phyloP scores from a whole-genome alignment of 2,888 invertebrate genomes.

The Drosophila mimica region DNA sequence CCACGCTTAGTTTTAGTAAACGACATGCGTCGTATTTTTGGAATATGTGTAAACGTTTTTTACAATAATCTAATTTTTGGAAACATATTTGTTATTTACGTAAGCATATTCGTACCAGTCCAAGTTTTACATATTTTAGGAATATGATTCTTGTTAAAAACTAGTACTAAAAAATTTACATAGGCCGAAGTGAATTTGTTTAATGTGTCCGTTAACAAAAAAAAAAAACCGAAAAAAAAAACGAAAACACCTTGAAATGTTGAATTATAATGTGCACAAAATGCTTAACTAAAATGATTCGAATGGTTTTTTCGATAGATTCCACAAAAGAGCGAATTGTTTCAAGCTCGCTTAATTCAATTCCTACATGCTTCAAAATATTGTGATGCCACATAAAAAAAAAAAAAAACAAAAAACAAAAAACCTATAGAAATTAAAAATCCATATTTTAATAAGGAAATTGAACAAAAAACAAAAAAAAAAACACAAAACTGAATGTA shows the following conservation, averaged over 20 bases:
- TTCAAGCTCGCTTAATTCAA: conserved; percentile 33
- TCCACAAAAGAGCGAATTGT: conserved; percentile 32
- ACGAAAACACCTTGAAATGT: conserved; percentile 28
- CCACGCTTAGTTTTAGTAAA: conserved; percentile 23
- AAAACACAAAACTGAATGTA: conserved; percentile 25
- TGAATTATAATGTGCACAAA: conserved; percentile 44
- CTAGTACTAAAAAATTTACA: conserved; percentile 21
- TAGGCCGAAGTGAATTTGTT: conserved; percentile 20
- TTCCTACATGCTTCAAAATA: conserved; percentile 57
- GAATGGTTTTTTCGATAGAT: conserved; percentile 47
- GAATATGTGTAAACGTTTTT: conserved; percentile 25
- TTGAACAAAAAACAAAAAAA: conserved; percentile 12
- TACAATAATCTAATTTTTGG: conserved; percentile 46
- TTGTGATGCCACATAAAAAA: conserved; percentile 59
- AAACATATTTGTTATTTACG: conserved; percentile 48
- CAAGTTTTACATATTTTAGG: conserved; percentile 67
- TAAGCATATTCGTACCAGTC: conserved; percentile 50
- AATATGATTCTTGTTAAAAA: conserved; percentile 50
- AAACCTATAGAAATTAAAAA: conserved; percentile 39
- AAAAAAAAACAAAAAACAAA: not conserved
- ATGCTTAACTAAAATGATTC: conserved; percentile 23
- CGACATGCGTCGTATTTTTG: conserved; percentile 26
- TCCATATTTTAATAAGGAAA: conserved; percentile 66
- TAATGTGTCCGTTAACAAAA: conserved; percentile 28
- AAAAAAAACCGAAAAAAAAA: conserved; percentile 5